These are phyloP conservation scores for Hydrotaea cyrtoneurina DNA, from an alignment of 2,888 invertebrate species.

Conservation along the genomic window DNA sequence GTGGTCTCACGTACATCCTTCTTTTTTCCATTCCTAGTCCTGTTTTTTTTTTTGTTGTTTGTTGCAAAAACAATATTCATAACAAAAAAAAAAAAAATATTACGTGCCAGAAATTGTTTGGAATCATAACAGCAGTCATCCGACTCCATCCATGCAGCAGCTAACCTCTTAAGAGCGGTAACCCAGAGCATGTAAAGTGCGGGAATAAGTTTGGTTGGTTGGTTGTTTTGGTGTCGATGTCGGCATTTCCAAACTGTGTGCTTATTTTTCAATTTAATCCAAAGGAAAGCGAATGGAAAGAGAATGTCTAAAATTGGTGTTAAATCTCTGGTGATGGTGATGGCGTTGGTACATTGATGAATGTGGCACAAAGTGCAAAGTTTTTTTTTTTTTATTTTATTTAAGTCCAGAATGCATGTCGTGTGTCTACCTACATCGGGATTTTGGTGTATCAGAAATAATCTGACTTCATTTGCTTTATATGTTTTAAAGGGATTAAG, in stretches of 20 bases:
- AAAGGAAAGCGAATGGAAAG: neutral
- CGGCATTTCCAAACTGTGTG: neutral
- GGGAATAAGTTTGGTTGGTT: neutral
- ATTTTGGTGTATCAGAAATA: too few relatives aligned
- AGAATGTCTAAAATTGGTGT: neutral
- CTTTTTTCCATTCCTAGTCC: neutral
- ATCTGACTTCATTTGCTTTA: too few relatives aligned
- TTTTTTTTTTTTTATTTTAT: neutral
- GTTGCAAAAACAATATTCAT: constrained; percentile 62
- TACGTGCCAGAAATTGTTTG: constrained; percentile 52
- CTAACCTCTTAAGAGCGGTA: neutral
- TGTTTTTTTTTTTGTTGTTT: constrained; percentile 40
- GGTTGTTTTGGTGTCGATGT: neutral
- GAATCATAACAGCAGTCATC: neutral
- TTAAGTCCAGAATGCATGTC: neutral
- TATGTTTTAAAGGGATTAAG: too few relatives aligned
- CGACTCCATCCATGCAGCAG: neutral
- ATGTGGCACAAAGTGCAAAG: neutral
- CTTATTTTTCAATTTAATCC: neutral
- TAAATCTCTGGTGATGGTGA: neutral
- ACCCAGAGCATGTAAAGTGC: neutral
- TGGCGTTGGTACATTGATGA: neutral
- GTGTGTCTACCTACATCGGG: too few relatives aligned
- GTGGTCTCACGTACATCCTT: constrained; percentile 61
- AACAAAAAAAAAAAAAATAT: constrained; percentile 47